Conservation (phyloP, 2,888 invertebrate species). For the Siphonodentalium dalli region DNA sequence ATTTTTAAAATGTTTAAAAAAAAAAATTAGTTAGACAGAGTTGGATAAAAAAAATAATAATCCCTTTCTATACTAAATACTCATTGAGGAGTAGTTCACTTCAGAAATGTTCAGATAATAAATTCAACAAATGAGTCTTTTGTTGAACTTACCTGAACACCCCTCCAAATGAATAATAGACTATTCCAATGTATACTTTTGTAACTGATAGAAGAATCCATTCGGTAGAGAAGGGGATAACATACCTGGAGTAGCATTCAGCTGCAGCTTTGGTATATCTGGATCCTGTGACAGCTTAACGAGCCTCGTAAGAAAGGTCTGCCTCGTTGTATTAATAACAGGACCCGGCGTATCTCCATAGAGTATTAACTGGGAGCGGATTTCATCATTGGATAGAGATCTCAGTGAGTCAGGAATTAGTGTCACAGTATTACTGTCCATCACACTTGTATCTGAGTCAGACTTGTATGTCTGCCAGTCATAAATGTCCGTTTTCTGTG, state of each 20-base stretch:
- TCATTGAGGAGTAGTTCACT: too few species aligned
- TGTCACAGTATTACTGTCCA: neutral
- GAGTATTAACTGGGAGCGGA: constrained; percentile 49
- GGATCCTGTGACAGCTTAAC: constrained; percentile 66
- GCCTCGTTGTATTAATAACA: constrained; percentile 78
- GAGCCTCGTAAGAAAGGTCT: constrained; percentile 78
- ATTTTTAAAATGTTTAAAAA: too few species aligned
- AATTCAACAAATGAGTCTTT: too few species aligned
- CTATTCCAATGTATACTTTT: too few species aligned
- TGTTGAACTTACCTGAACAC: too few species aligned
- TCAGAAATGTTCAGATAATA: too few species aligned
- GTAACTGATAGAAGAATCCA: too few species aligned
- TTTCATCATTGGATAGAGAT: constrained; percentile 32
- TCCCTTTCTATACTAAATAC: too few species aligned
- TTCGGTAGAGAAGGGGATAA: neutral
- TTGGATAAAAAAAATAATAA: too few species aligned
- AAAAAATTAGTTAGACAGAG: too few species aligned
- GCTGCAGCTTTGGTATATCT: constrained; percentile 15
- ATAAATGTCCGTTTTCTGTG: constrained; percentile 42
- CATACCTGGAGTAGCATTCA: constrained; percentile 36
- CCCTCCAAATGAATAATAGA: too few species aligned
- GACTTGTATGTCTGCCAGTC: constrained; percentile 39
- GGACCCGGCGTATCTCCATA: constrained; percentile 82
- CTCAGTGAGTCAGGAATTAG: constrained; percentile 22
- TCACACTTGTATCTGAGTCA: neutral